Evolutionary conservation across 2,888 invertebrate genomes (phyloP), one percentile per base, ranked within the genome.

Genomic region (Drosophila histrio): DNA sequence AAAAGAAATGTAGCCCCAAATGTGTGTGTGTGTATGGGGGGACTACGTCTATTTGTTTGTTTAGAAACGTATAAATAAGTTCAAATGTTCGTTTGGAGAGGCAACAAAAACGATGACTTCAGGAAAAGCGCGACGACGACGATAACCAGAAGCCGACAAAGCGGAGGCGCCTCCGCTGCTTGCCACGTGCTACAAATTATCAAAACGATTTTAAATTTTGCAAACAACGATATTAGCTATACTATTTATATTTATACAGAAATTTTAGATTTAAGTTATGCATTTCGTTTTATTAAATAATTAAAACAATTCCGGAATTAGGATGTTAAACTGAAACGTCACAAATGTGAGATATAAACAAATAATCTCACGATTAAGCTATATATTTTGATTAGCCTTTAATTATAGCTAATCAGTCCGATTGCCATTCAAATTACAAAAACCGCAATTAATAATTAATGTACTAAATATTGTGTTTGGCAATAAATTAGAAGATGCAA

Each of bases 41-140:
- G 15, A 50, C 47, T 52, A 49, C 22, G 50, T 65, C 63, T 44
- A 43, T 60, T 59, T 66, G 62, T 75, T 78, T 81, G 71, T 83
- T 83, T 79, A 77, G 68, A 67, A 79, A 53, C 61, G 53, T 58
- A 71, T 82, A 69, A 73, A 79, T 73, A 73, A 59, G 62, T 34
- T 70, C 8, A 65, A 69, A 65, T 70, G 63, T 32, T 61, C 46
- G 56, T 49, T 67, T 58, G 19, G 7, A 3, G 3, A 2, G 34
- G 28, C 52, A 30, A 67, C 52, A 32, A 28, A 59, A 47, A 34
- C 56, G 59, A 39, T 13, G 52, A 32, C 50, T 52, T 59, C 26
- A 43, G 62, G 38, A 68, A 73, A 44, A 59, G 30, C 54, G 56
- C 44, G 56, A 47, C 6, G 13, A 36, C 47, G 58, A 68, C 38